These are phyloP conservation scores for Pseudopleuronectes americanus DNA, from an alignment of 2,797 vertebrate genomes.

Conservation along the genomic window DNA sequence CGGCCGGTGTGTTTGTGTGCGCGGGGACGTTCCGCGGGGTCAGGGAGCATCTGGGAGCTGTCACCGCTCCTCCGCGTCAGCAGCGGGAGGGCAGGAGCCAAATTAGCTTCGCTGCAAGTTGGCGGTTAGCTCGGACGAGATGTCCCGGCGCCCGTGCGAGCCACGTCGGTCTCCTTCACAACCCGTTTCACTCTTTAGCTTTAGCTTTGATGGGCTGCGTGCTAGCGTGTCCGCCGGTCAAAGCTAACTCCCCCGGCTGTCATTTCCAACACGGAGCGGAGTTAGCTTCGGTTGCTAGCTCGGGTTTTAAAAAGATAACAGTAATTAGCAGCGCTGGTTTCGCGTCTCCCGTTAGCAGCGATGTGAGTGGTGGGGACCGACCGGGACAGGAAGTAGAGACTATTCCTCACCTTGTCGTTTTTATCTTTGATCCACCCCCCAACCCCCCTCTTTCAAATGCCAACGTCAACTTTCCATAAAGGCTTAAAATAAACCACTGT, in stretches of 20 bases:
- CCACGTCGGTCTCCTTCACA: neutral
- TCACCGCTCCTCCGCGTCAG: constrained; percentile 33
- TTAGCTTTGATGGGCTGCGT: neutral
- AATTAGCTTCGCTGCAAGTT: constrained; percentile 47
- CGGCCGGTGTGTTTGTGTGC: neutral
- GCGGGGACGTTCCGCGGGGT: constrained; percentile 39
- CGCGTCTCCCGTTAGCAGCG: too few species aligned
- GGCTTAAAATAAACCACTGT: too few species aligned
- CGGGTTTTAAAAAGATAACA: neutral
- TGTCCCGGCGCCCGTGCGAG: neutral
- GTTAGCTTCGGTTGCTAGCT: constrained; percentile 53
- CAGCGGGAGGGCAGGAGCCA: constrained; percentile 24
- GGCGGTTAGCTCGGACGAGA: constrained; percentile 26
- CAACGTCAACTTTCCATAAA: too few species aligned
- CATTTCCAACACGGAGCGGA: constrained; percentile 1
- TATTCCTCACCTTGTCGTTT: too few species aligned
- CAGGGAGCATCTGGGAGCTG: constrained; percentile 63
- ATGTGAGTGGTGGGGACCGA: too few species aligned
- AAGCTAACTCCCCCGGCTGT: neutral
- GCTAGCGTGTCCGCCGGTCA: neutral
- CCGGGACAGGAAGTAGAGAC: too few species aligned
- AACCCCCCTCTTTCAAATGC: too few species aligned
- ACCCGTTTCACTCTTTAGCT: too few species aligned
- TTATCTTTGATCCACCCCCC: too few species aligned
- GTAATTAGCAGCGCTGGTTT: neutral